phyloP scores from a whole-genome alignment of 1,140 invertebrate genomes.

The Psix sp. region DNA sequence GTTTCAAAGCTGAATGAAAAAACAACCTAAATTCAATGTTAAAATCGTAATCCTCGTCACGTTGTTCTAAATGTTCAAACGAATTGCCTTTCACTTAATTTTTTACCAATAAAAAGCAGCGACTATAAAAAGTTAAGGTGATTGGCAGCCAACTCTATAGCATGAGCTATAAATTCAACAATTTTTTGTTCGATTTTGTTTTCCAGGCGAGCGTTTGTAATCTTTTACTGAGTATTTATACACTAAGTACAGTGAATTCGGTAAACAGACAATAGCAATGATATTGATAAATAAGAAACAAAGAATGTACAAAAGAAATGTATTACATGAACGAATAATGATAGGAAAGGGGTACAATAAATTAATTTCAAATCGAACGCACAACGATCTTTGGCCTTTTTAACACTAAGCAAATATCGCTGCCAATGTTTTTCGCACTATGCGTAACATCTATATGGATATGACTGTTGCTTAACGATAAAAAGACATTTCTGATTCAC shows the following conservation, averaged over 20 bases:
- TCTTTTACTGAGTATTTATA: conserved; percentile 51
- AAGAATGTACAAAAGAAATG: conserved; percentile 35
- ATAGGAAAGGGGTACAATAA: conserved; percentile 11
- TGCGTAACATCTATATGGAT: too few species aligned
- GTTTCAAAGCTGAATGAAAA: conserved; percentile 22
- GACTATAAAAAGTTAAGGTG: conserved; percentile 69
- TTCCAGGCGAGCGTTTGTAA: conserved; percentile 41
- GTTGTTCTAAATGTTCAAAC: conserved; percentile 13
- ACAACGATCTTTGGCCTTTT: too few species aligned
- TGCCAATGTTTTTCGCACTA: too few species aligned
- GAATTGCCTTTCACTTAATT: conserved; percentile 69
- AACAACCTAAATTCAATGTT: conserved; percentile 48
- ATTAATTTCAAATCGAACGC: conserved; percentile 15
- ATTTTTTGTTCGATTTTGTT: conserved; percentile 10
- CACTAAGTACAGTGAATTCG: conserved; percentile 46
- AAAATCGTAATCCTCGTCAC: conserved; percentile 41
- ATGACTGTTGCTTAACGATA: too few species aligned
- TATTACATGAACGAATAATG: conserved; percentile 22
- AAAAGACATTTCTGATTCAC: background rate
- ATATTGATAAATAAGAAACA: conserved; percentile 35
- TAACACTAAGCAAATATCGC: too few species aligned
- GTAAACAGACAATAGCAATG: conserved; percentile 37
- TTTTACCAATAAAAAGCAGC: conserved; percentile 69
- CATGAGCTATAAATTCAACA: conserved; percentile 16
- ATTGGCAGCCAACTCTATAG: conserved; percentile 62